These are phyloP conservation scores for Iphiclides podalirius DNA, from an alignment of 2,888 invertebrate species.

Conservation along the genomic window DNA sequence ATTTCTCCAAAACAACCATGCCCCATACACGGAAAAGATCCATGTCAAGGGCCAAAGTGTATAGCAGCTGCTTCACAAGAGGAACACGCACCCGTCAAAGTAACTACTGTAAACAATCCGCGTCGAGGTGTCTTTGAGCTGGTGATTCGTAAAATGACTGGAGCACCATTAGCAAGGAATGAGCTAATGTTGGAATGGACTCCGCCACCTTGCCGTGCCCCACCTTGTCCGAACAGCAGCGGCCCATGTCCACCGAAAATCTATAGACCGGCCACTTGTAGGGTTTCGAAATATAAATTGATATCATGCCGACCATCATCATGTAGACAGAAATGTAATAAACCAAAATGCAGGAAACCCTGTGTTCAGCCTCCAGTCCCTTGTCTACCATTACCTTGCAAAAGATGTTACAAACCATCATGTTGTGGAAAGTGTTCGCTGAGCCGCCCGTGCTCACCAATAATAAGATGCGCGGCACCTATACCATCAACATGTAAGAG, in stretches of 20 bases:
- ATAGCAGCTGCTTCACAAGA: slow-evolving; percentile 43
- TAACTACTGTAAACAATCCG: slow-evolving; percentile 56
- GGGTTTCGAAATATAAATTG: slow-evolving; percentile 53
- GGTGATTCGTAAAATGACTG: slow-evolving; percentile 60
- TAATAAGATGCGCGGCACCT: slow-evolving; percentile 22
- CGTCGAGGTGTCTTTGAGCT: slow-evolving; percentile 70
- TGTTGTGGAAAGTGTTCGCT: slow-evolving; percentile 35
- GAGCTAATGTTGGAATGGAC: slow-evolving; percentile 73
- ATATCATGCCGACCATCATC: slow-evolving; percentile 45
- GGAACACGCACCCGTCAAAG: slow-evolving; percentile 55
- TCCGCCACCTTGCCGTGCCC: slow-evolving; percentile 53
- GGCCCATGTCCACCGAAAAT: slow-evolving; percentile 38
- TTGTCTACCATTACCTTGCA: slow-evolving; percentile 32
- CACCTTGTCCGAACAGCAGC: slow-evolving; percentile 34
- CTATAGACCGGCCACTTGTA: slow-evolving; percentile 33
- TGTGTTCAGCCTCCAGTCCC: slow-evolving; percentile 39
- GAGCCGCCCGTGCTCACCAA: slow-evolving; percentile 29
- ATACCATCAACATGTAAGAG: slow-evolving; percentile 24
- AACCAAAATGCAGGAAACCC: slow-evolving; percentile 40
- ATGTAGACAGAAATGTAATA: slow-evolving; percentile 43
- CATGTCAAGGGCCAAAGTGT: slow-evolving; percentile 63
- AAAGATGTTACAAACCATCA: slow-evolving; percentile 35
- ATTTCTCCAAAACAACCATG: slow-evolving; percentile 58
- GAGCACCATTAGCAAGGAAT: slow-evolving; percentile 65
- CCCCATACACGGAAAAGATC: slow-evolving; percentile 50